A percentile compares a stretch with the other conserved stretches of the same genome.
These are phyloP conservation scores for Tridacna crocea DNA, from an alignment of 2,888 invertebrate species.

Conservation along the genomic window DNA sequence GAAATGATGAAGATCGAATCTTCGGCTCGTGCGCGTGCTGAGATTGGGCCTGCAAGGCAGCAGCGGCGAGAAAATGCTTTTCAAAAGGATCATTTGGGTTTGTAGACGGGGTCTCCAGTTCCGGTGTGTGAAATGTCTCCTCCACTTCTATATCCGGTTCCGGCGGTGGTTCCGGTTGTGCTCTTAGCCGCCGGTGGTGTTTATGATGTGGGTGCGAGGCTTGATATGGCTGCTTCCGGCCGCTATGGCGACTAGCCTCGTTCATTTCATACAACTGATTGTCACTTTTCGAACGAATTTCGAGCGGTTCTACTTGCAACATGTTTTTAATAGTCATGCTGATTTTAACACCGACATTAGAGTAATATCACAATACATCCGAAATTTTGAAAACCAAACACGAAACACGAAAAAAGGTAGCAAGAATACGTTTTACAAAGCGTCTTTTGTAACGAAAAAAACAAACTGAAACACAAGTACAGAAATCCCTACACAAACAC, in stretches of 20 bases:
- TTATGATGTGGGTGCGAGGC: conserved; percentile 60
- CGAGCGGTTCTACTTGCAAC: conserved; percentile 42
- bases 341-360: background rate
- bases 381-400: no score
- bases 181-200: conserved; percentile 51
- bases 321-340: conserved; percentile 52
- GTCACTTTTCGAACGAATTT: conserved; percentile 38
- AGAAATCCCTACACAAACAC: no score
- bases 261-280: conserved; percentile 29
- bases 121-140: conserved; percentile 36
- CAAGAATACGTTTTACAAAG: no score
- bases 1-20: conserved; percentile 55
- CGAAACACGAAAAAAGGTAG: no score
- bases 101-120: conserved; percentile 27
- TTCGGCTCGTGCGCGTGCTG: conserved; percentile 20
- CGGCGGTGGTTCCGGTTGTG: conserved; percentile 23
- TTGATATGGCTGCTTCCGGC: conserved; percentile 44
- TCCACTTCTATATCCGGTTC: conserved; percentile 45
- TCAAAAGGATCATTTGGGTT: conserved; percentile 62
- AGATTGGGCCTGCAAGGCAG: conserved; percentile 27
- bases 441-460: background rate
- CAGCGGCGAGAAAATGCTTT: conserved; percentile 54
- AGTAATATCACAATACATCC: background rate
- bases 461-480: background rate
- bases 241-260: conserved; percentile 15